Evolutionary conservation across 1,140 invertebrate genomes (phyloP).

Genomic region (Anastrepha obliqua): DNA sequence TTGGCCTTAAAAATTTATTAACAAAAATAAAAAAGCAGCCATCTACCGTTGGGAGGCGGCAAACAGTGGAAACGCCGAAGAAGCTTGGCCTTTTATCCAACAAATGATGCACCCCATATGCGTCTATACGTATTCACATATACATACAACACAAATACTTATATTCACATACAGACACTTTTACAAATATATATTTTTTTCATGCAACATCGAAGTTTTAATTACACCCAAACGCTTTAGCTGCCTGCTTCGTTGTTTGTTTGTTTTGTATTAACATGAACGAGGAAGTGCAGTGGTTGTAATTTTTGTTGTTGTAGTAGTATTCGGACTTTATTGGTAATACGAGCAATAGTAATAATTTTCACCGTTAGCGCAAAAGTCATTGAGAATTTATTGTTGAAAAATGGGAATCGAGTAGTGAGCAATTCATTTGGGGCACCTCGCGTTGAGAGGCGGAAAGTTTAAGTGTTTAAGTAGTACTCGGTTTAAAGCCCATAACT

Average conservation of each 20-base stretch:
- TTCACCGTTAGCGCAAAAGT: background rate
- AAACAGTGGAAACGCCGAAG: no score
- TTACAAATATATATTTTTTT: background rate
- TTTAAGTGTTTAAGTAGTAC: no score
- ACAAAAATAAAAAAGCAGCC: no score
- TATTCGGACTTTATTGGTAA: slow-evolving; percentile 11
- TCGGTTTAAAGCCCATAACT: no score
- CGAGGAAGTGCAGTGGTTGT: background rate
- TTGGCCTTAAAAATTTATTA: no score
- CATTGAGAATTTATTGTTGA: background rate
- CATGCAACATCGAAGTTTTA: background rate
- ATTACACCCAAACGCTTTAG: slow-evolving; percentile 7
- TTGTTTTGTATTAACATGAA: background rate
- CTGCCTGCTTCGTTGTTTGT: background rate
- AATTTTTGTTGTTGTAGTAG: background rate
- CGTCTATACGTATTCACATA: no score
- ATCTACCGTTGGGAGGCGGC: no score
- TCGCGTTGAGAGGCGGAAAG: background rate
- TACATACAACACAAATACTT: no score
- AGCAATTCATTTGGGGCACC: no score
- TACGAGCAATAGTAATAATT: background rate
- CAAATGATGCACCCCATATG: no score
- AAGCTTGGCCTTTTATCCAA: no score
- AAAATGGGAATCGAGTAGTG: background rate
- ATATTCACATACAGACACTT: no score